Evolutionary conservation across 23 tunicate genomes (phyloP).

Genomic region (Clavelina lepadiformis): DNA sequence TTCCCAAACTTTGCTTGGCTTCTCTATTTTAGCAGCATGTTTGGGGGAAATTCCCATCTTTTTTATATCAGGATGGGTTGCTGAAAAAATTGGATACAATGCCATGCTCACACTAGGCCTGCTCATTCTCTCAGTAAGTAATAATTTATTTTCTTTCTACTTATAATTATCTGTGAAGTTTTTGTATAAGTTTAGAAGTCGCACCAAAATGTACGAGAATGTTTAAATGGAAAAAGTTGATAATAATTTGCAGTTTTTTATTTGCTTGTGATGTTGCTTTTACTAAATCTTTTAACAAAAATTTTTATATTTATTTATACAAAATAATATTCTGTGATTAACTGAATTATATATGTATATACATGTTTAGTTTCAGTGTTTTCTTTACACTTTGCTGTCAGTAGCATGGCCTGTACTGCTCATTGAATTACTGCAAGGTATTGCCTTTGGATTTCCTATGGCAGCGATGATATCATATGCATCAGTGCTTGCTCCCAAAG

Average conservation of each 20-base stretch:
- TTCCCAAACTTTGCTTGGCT: slow-evolving; percentile 32
- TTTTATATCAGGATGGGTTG: slow-evolving; percentile 50
- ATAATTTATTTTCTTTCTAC: no score
- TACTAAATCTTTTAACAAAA: background rate
- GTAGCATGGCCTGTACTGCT: slow-evolving; percentile 72
- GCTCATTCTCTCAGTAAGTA: slow-evolving; percentile 46
- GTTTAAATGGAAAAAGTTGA: no score
- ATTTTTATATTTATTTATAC: background rate
- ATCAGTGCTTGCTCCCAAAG: slow-evolving; percentile 54
- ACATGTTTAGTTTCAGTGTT: slow-evolving; percentile 64
- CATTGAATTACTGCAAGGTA: slow-evolving; percentile 63
- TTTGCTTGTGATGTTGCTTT: no score
- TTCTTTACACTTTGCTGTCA: slow-evolving; percentile 55
- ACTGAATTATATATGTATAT: background rate
- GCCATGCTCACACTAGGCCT: slow-evolving; percentile 24
- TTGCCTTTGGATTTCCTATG: slow-evolving; percentile 82
- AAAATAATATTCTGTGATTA: background rate
- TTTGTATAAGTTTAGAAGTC: no score
- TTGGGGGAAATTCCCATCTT: slow-evolving; percentile 49
- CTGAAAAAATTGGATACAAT: slow-evolving; percentile 32
- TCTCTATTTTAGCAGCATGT: slow-evolving; percentile 28
- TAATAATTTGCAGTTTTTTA: no score
- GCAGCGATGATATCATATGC: slow-evolving; percentile 89
- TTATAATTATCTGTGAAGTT: no score
- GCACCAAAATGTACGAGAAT: no score